phyloP scores from a whole-genome alignment of 1,140 invertebrate genomes.

The Saxidomus purpurata region DNA sequence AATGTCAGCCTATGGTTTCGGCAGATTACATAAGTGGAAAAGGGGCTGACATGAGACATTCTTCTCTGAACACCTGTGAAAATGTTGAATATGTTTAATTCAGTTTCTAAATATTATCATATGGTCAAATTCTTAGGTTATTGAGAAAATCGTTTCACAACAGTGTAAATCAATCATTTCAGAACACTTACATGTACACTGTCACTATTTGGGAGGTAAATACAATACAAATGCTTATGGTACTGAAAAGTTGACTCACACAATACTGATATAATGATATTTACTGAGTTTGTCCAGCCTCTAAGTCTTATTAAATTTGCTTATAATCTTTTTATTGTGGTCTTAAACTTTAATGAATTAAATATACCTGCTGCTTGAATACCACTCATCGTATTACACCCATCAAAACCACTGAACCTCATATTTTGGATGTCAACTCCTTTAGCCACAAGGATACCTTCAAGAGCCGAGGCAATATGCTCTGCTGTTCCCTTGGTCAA shows the following conservation, averaged over 20 bases:
- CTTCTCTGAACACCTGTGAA: constrained; percentile 35
- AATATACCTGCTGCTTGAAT: constrained; percentile 10
- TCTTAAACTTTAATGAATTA: neutral
- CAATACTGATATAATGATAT: neutral
- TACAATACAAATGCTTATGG: neutral
- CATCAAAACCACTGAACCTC: constrained; percentile 37
- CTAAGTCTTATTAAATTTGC: neutral
- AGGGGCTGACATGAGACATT: constrained; percentile 10
- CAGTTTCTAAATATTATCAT: too few relatives aligned
- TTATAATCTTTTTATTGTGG: neutral
- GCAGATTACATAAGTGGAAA: constrained; percentile 57
- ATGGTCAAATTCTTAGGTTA: neutral
- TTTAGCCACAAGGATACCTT: constrained; percentile 37
- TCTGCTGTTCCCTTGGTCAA: constrained; percentile 24
- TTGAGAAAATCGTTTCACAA: neutral
- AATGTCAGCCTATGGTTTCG: constrained; percentile 63
- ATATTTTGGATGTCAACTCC: neutral
- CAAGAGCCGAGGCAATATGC: constrained; percentile 12
- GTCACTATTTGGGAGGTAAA: neutral
- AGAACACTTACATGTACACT: neutral
- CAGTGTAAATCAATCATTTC: neutral
- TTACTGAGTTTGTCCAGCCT: neutral
- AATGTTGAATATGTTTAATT: neutral
- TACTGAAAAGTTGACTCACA: constrained; percentile 1
- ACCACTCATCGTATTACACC: constrained; percentile 47